Conservation (phyloP, 2,888 invertebrate genomes). For the Dusona sp. region DNA sequence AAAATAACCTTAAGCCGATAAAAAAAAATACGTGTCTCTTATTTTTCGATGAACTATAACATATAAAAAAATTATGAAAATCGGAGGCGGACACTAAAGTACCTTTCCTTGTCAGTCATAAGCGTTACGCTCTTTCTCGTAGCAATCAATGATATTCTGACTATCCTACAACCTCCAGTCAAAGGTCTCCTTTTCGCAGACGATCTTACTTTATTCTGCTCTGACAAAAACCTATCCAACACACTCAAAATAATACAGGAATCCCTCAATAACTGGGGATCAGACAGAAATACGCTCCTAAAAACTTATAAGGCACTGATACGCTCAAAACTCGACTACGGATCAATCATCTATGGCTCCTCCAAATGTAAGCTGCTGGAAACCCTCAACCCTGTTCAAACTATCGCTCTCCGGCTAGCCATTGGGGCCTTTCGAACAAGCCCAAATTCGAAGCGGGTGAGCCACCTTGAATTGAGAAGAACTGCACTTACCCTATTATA, state of each 20-base stretch:
- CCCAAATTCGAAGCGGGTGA: constrained; percentile 27
- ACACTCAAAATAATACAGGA: constrained; percentile 42
- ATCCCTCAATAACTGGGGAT: constrained; percentile 54
- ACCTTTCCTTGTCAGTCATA: too few relatives aligned
- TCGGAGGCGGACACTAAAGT: too few relatives aligned
- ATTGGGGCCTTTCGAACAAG: constrained; percentile 52
- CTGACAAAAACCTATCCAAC: constrained; percentile 37
- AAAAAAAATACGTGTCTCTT: too few relatives aligned
- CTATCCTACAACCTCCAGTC: constrained; percentile 9
- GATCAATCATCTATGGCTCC: constrained; percentile 57
- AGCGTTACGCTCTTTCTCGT: constrained; percentile 29
- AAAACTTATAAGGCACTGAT: constrained; percentile 57
- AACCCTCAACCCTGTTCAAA: constrained; percentile 47
- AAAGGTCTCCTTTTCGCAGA: constrained; percentile 51
- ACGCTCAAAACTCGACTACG: constrained; percentile 62
- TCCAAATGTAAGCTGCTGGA: constrained; percentile 33
- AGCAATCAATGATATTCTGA: constrained; percentile 48
- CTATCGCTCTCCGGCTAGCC: constrained; percentile 43
- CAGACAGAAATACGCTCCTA: constrained; percentile 42
- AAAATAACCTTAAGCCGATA: too few relatives aligned
- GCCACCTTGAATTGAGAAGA: constrained; percentile 32
- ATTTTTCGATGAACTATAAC: too few relatives aligned
- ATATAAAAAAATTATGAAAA: too few relatives aligned
- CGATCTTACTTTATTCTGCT: constrained; percentile 53
- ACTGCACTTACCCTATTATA: constrained; percentile 1